phyloP scores from a whole-genome alignment of 2,797 vertebrate genomes.

The Poliocrania exsul region DNA sequence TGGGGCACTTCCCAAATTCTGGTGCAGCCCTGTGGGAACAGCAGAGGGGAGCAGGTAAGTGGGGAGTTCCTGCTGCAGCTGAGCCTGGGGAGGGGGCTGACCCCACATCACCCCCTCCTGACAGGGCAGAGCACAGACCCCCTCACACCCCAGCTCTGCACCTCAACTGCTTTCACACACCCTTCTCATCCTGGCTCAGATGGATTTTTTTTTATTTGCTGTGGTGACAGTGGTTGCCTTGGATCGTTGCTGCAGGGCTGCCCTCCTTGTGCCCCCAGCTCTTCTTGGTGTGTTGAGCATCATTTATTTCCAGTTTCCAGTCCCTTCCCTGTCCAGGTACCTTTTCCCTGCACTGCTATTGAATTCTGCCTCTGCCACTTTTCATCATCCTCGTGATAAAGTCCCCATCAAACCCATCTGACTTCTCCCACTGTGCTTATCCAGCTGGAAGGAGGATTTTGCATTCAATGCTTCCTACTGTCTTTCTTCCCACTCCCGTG shows the following conservation, averaged over 20 bases:
- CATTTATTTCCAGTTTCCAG: background rate
- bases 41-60: background rate
- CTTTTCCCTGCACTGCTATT: background rate
- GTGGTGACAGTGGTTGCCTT: background rate
- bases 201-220: background rate
- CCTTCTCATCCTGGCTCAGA: background rate
- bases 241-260: background rate
- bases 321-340: background rate
- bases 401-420: background rate
- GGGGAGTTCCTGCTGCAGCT: background rate
- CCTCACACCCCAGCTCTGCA: background rate
- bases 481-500: background rate
- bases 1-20: background rate
- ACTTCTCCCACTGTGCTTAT: background rate
- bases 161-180: background rate
- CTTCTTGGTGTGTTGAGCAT: background rate
- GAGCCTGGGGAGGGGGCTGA: background rate
- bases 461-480: background rate
- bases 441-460: background rate
- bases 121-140: background rate
- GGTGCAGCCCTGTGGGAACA: background rate
- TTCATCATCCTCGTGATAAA: background rate
- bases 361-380: background rate
- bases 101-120: accelerated
- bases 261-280: background rate